Base-by-base conservation (phyloP, 2,113 vertebrate species). In the Bufo bufo region DNA sequence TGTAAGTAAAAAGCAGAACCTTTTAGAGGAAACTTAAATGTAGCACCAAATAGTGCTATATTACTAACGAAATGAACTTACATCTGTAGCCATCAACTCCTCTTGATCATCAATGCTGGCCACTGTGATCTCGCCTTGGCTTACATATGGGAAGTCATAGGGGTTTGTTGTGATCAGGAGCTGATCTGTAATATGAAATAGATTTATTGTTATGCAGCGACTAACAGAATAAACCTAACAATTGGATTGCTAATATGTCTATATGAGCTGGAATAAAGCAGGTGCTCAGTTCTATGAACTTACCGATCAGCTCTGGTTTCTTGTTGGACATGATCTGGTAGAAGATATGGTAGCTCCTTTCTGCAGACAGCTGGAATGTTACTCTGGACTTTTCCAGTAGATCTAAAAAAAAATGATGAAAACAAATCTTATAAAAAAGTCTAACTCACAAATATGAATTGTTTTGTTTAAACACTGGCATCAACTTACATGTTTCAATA, bases 241-340 rank as follows among this genome's bases (percentile, higher is more conserved):
- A 33, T 33, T 33, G 33, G 33, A 33, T 33, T 33, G 33, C 33
- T 33, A 33, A 33, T 33, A 33, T 33, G 33, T 33, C 33, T 33
- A 33, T 33, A 33, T 33, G 33, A 33, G 33, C 33, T 33, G 33
- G 33, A 33, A 33, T 33, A 33, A 33, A 33, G 33, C n/a, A 71
- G 14, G 61, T 11, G 45, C 3, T 3, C 10, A 1, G 10, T 54
- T 11, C 52, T 11, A 54, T 54, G 52, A 33, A 16, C 85, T n/a
- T 84, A 93, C 85, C 85, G 1, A 23, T 45, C 84, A 93, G 56
- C 13, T 93, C 81, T 58, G 85, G 87, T 10, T 90, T 92, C 89
- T 92, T 92, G 49, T 92, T 92, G 45, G 91, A 92, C 85, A 93
- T 82, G 72, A 92, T 89, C 90, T 92, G 90, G 11, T 93, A 90